phyloP scores from a whole-genome alignment of 2,888 invertebrate genomes.

The Folsomia candida region DNA sequence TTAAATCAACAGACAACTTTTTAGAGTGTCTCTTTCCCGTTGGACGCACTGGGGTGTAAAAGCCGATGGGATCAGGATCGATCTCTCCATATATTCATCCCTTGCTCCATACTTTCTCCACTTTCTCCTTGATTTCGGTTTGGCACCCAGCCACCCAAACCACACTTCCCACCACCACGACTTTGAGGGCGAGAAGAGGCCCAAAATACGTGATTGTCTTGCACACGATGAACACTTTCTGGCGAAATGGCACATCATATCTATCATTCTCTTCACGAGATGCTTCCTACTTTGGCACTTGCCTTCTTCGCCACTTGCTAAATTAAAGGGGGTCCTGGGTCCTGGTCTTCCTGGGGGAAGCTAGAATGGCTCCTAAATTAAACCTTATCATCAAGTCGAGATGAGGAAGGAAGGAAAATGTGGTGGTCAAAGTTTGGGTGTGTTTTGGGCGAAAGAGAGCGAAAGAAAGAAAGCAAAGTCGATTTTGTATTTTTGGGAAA shows the following conservation, averaged over 20 bases:
- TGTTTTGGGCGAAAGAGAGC: no score
- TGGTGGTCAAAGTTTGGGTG: no score
- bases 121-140: not conserved
- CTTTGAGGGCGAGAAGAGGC: not conserved
- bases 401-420: not conserved
- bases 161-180: not conserved
- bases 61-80: no score
- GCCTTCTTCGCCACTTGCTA: not conserved
- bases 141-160: not conserved
- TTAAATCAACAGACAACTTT: no score
- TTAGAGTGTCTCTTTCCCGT: no score
- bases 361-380: not conserved
- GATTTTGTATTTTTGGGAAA: no score
- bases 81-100: no score
- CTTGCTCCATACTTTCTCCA: no score
- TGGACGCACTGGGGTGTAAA: no score
- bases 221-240: constrained; percentile 2
- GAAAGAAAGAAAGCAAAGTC: no score
- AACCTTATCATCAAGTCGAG: not conserved
- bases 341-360: no score
- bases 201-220: constrained; percentile 11
- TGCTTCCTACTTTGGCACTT: not conserved
- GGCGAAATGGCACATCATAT: not conserved
- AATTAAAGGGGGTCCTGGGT: not conserved
- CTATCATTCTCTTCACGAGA: not conserved